Base-by-base conservation (phyloP, 2,113 vertebrate species). In the Triplophysa tibetana region DNA sequence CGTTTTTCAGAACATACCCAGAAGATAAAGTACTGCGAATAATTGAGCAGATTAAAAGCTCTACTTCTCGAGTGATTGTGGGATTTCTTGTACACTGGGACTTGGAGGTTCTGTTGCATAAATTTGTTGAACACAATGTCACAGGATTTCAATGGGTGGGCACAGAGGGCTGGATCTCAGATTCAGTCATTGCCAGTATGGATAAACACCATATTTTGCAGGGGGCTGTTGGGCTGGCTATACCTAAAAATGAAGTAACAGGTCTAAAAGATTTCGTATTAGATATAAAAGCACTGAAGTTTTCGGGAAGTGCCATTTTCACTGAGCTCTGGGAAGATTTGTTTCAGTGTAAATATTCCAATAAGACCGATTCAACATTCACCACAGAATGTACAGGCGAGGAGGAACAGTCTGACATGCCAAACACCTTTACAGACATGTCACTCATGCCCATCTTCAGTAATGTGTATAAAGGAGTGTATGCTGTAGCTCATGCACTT, bases 81-180 rank as follows among this genome's bases (percentile, higher is more conserved):
- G 66, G 56, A 8, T 84, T 89, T 52, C 79, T 88, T 38, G 90
- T 81, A 0, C 66, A 74, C 4, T 29, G 84, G 87, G 26, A 79
- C 81, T 54, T 75, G 60, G 83, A 65, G 76, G 83, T n/a, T 64
- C 83, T 81, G 68, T 77, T 64, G 24, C 85, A 67, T 4, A 82
- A 87, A 50, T 58, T 93, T 73, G 86, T 87, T 12, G 29, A 26
- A 6, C 78, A 91, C 33, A 92, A 93, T 75, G 41, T 93, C 52
- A 90, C 84, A 12, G 91, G 91, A 1, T 91, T 85, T 11, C 92
- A 93, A 86, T 93, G 92, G 93, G 88, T 93, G 0, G 93, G 91
- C 8, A 91, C 23, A 9, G 93, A 93, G 17, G 50, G 38, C 0
- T 93, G 93, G 93, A 92, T 93, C 19, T 85, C 83, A 64, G 90